Conservation (phyloP, 2,888 invertebrate genomes). For the Drosophila pegasa region DNA sequence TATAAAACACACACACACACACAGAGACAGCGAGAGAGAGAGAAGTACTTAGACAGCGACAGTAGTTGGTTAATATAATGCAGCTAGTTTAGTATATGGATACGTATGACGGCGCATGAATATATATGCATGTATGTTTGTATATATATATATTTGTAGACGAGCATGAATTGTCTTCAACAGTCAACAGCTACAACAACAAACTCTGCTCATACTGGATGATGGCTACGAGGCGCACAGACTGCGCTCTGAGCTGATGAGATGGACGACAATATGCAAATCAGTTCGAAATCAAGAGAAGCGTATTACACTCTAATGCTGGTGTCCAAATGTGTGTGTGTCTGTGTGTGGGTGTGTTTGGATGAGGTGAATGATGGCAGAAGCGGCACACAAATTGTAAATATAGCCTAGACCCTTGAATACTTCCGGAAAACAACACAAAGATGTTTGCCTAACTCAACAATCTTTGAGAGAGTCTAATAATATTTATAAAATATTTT, state of each 20-base stretch:
- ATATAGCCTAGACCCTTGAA: neutral
- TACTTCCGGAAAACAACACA: neutral
- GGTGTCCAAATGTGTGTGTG: neutral
- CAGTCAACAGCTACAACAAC: slow-evolving; percentile 21
- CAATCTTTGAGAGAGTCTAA: neutral
- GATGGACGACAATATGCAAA: slow-evolving; percentile 33
- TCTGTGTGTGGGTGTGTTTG: slow-evolving; percentile 8
- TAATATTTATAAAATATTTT: neutral
- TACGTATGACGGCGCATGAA: slow-evolving; percentile 36
- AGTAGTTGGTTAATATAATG: slow-evolving; percentile 40
- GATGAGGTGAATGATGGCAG: slow-evolving; percentile 21
- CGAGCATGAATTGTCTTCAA: slow-evolving; percentile 20
- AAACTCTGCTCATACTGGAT: slow-evolving; percentile 15
- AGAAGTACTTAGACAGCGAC: slow-evolving; percentile 22
- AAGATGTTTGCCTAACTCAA: neutral
- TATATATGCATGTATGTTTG: neutral
- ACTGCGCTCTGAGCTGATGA: slow-evolving; percentile 24
- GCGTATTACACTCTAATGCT: slow-evolving; percentile 37
- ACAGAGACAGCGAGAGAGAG: neutral
- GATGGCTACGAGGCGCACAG: slow-evolving; percentile 14
- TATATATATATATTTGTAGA: neutral
- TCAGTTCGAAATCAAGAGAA: slow-evolving; percentile 46
- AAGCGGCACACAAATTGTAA: slow-evolving; percentile 15
- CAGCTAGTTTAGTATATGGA: slow-evolving; percentile 23
- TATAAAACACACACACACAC: slow-evolving; percentile 8